Evolutionary conservation across 2,113 vertebrate genomes (phyloP), one percentile per base, ranked within the genome.

Genomic region (Casuarius casuarius): DNA sequence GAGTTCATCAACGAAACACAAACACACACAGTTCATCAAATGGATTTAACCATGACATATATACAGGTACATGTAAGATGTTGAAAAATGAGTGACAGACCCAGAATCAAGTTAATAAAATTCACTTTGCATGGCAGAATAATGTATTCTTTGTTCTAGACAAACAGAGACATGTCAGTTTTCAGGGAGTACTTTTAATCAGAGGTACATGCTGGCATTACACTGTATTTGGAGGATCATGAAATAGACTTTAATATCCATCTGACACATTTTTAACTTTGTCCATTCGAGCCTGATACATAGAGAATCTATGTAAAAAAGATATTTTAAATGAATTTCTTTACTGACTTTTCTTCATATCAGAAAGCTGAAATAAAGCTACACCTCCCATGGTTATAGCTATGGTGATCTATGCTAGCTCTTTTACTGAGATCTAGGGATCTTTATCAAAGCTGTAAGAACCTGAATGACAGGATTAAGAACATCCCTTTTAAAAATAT

Each of bases 81-180:
- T 49, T 85, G 91, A 63, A 79, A 76, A 89, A 42, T 83, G 95
- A 94, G 48, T 75, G 93, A 81, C 95, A 91, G 80, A 44, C 54
- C 54, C 59, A 73, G 74, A 95, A 96, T 95, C 82, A 19, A 75
- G 70, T 87, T 94, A 92, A 95, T 96, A 79, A 94, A 95, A 91
- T 82, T 26, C 87, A 56, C 23, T 92, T 68, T 91, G 81, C 44
- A 6, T 40, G 74, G 89, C 74, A 79, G 89, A 94, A 66, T 18
- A 4, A 74, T 65, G 38, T 48, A n/a, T 70, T 59, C 77, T 72
- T 72, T 46, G 40, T 33, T 87, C 87, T 33, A 63, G 89, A 49
- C 89, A 19, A 95, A 86, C 88, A 72, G 42, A 84, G 51, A 82
- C 5, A 10, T 61, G 61, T 49, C 22, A 5, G 29, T 65, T 87